Conservation (phyloP, 2,888 invertebrate genomes). For the Aplocera efformata region DNA sequence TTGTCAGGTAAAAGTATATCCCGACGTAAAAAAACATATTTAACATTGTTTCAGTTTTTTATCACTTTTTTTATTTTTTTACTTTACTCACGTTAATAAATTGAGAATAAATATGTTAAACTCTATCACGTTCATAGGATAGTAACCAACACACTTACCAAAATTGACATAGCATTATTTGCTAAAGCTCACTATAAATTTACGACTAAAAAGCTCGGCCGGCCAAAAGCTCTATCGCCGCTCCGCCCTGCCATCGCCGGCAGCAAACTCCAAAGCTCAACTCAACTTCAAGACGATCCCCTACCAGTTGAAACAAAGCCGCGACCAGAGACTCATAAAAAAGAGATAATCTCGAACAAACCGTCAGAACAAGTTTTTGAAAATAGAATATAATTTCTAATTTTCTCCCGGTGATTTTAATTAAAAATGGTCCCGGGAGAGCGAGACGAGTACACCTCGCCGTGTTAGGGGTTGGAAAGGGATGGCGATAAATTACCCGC, state of each 20-base stretch:
- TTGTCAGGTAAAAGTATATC: too few relatives aligned
- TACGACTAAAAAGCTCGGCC: too few relatives aligned
- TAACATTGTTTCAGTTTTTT: too few relatives aligned
- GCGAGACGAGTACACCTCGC: conserved; percentile 53
- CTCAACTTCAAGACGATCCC: conserved; percentile 70
- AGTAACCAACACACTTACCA: too few relatives aligned
- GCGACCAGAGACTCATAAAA: conserved; percentile 77
- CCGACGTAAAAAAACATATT: too few relatives aligned
- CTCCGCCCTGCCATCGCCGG: too few relatives aligned
- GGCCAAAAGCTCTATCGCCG: conserved; percentile 15
- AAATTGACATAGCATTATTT: too few relatives aligned
- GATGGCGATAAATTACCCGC: conserved; percentile 71
- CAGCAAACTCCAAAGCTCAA: conserved; percentile 38
- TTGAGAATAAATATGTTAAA: too few relatives aligned
- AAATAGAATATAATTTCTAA: conserved; percentile 81
- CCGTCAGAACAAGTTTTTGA: conserved; percentile 78
- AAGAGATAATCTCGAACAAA: conserved; percentile 77
- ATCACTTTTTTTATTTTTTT: too few relatives aligned
- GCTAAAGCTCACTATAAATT: too few relatives aligned
- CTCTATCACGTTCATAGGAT: too few relatives aligned
- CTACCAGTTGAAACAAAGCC: conserved; percentile 71
- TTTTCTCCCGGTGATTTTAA: conserved; percentile 79
- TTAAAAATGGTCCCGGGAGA: conserved; percentile 79
- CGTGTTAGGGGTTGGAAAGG: conserved; percentile 57
- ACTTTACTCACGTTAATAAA: too few relatives aligned